Percentiles rank a stretch among this genome's conserved stretches.
Evolutionary conservation across 2,888 invertebrate species (phyloP).

Genomic region (Helleia helle): DNA sequence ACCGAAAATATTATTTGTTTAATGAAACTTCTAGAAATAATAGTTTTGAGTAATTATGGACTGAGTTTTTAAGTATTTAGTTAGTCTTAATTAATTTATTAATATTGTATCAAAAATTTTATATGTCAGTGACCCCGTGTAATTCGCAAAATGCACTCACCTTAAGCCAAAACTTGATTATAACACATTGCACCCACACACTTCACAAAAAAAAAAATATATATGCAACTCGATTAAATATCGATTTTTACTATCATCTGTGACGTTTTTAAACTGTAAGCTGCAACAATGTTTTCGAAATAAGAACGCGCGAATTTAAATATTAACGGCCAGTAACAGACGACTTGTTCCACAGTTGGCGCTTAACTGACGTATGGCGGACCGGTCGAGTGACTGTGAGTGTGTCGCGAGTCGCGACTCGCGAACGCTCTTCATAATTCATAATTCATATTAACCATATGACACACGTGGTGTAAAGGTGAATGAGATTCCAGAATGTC

Average conservation of each 20-base stretch:
- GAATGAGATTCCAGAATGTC: not conserved
- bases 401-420: too few species aligned
- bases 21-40: too few species aligned
- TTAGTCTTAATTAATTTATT: too few species aligned
- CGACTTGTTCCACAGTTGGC: not conserved
- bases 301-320: constrained; percentile 5
- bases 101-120: too few species aligned
- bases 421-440: not conserved
- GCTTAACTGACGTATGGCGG: constrained; percentile 1
- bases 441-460: too few species aligned
- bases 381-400: not conserved
- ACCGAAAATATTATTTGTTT: too few species aligned
- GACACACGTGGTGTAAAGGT: not conserved
- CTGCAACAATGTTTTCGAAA: not conserved
- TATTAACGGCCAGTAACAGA: not conserved
- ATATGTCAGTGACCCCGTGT: too few species aligned
- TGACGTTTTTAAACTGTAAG: not conserved
- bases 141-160: not conserved
- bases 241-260: not conserved
- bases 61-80: too few species aligned
- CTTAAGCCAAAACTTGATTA: not conserved
- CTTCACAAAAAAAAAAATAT: not conserved
- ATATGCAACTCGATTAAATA: not conserved
- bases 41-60: too few species aligned
- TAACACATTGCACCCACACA: not conserved